These are phyloP conservation scores for Agonopterix heracliana DNA, from an alignment of 2,888 invertebrate genomes.

Conservation along the genomic window DNA sequence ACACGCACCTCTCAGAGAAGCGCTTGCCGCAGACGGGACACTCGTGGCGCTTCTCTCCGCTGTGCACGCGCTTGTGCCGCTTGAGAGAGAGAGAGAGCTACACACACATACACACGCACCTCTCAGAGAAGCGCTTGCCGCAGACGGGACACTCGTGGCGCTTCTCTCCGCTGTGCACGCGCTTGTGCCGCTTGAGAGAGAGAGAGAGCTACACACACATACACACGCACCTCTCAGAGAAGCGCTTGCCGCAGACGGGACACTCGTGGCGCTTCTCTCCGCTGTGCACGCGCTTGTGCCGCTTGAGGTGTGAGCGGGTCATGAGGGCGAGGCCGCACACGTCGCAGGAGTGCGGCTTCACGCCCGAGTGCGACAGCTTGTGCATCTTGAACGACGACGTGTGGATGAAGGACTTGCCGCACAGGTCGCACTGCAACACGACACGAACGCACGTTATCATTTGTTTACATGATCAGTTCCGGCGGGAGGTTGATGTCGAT, in stretches of 20 bases:
- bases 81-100: constrained; percentile 49
- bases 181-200: constrained; percentile 78
- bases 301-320: constrained; percentile 80
- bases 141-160: constrained; percentile 74
- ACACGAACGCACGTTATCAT: neutral
- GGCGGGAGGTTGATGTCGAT: no score
- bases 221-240: constrained; percentile 68
- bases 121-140: constrained; percentile 77
- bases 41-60: constrained; percentile 77
- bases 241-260: constrained; percentile 73
- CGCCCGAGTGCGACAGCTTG: constrained; percentile 78
- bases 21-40: constrained; percentile 75
- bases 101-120: constrained; percentile 29
- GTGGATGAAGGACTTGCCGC: constrained; percentile 80
- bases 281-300: constrained; percentile 80
- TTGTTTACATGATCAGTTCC: no score
- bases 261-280: constrained; percentile 79
- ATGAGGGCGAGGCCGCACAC: constrained; percentile 78
- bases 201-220: no score
- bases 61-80: constrained; percentile 80
- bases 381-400: constrained; percentile 84
- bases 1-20: constrained; percentile 72
- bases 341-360: constrained; percentile 77
- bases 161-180: constrained; percentile 80
- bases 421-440: constrained; percentile 71